Percentiles rank a stretch among this genome's conserved stretches.
Evolutionary conservation across 1,140 invertebrate genomes (phyloP).

Genomic region (Oreohelix idahoensis): DNA sequence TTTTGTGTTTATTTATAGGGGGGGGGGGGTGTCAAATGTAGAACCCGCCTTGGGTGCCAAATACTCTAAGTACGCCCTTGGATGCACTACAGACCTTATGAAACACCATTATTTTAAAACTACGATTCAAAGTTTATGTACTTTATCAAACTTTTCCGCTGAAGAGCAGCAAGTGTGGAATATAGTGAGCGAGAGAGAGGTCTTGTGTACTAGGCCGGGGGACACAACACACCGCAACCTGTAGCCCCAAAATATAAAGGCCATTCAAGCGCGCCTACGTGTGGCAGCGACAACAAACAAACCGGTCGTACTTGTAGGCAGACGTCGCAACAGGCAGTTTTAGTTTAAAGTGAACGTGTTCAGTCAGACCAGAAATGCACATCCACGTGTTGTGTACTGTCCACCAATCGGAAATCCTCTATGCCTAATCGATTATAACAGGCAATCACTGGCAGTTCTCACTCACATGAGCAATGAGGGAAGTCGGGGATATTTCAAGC

Average conservation of each 20-base stretch:
- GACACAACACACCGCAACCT: background rate
- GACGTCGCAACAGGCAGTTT: background rate
- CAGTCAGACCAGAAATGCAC: background rate
- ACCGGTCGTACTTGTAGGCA: background rate
- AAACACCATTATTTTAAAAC: no score
- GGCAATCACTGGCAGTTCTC: background rate
- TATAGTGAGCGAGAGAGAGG: background rate
- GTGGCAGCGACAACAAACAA: background rate
- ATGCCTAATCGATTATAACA: background rate
- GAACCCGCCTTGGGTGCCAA: no score
- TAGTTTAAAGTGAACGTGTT: background rate
- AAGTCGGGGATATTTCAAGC: background rate
- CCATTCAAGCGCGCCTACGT: background rate
- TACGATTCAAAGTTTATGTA: no score
- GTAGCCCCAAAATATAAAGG: background rate
- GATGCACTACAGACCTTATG: no score
- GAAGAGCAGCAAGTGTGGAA: no score
- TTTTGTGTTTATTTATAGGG: no score
- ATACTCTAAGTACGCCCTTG: no score
- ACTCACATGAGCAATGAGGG: background rate
- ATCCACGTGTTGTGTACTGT: background rate
- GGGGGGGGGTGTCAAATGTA: no score
- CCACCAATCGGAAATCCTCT: background rate
- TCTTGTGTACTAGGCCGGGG: background rate
- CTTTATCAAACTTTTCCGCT: no score